Conservation (phyloP, 1,140 invertebrate species). For the Microplitis demolitor region DNA sequence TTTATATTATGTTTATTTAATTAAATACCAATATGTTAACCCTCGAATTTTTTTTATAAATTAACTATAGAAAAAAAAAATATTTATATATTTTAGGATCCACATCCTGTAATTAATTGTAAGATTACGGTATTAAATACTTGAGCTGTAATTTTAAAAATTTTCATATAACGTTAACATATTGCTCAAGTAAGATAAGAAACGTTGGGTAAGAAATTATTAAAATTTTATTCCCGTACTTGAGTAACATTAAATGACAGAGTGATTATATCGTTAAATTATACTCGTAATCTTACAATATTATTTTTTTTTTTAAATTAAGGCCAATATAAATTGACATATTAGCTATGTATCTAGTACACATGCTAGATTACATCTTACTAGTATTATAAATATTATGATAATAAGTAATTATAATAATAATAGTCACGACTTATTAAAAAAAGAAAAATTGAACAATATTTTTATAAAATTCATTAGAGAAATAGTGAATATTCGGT, state of each 20-base stretch:
- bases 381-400: no score
- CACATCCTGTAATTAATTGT: not conserved
- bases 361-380: not conserved
- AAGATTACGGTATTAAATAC: not conserved
- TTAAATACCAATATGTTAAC: no score
- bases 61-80: no score
- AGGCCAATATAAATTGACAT: slow-evolving; percentile 13
- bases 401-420: no score
- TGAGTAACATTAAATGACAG: slow-evolving; percentile 16
- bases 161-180: not conserved
- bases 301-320: not conserved
- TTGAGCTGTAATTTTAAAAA: not conserved
- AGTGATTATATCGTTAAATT: slow-evolving; percentile 7
- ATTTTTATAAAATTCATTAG: no score
- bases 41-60: no score
- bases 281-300: not conserved
- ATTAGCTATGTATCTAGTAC: not conserved
- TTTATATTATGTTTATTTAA: slow-evolving; percentile 4
- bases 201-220: slow-evolving; percentile 5
- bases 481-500: no score
- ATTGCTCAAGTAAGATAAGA: not conserved
- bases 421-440: no score
- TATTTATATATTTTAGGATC: no score
- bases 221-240: slow-evolving; percentile 23
- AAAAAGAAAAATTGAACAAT: no score